Conservation (phyloP, 2,797 vertebrate genomes). For the Hydrophis major region DNA sequence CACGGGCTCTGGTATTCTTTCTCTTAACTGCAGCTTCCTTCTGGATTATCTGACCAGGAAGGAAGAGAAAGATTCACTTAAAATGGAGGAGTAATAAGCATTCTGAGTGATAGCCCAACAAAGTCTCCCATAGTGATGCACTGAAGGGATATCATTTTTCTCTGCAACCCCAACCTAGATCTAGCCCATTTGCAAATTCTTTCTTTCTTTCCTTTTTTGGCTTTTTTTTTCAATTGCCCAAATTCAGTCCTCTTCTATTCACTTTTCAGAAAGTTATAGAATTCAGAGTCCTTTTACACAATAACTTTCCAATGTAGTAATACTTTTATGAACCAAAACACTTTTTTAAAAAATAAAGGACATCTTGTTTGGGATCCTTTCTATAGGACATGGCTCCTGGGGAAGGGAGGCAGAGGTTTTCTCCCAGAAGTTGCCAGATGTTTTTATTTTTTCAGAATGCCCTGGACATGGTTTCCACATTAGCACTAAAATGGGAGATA, state of each 20-base stretch:
- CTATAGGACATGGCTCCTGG: neutral
- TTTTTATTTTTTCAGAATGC: neutral
- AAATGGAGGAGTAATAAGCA: neutral
- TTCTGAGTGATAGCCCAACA: neutral
- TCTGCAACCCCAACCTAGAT: neutral
- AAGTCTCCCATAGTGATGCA: neutral
- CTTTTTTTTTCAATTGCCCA: neutral
- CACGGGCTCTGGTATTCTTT: neutral
- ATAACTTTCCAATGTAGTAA: neutral
- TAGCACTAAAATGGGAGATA: neutral
- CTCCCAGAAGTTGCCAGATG: neutral
- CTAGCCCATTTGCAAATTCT: neutral
- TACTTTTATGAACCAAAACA: neutral
- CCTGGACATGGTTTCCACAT: neutral
- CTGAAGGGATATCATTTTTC: neutral
- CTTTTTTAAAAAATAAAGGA: neutral
- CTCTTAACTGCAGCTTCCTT: neutral
- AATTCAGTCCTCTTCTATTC: neutral
- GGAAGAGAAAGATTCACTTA: neutral
- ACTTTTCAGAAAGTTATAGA: neutral
- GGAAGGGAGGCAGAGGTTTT: neutral
- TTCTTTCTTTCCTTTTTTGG: neutral
- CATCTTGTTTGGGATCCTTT: neutral
- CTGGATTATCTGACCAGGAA: neutral
- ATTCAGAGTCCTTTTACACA: neutral